A percentile compares a stretch with the other conserved stretches of the same genome.
These are phyloP conservation scores for Solenodon paradoxus DNA, from an alignment of 2,113 vertebrate genomes.

Conservation along the genomic window DNA sequence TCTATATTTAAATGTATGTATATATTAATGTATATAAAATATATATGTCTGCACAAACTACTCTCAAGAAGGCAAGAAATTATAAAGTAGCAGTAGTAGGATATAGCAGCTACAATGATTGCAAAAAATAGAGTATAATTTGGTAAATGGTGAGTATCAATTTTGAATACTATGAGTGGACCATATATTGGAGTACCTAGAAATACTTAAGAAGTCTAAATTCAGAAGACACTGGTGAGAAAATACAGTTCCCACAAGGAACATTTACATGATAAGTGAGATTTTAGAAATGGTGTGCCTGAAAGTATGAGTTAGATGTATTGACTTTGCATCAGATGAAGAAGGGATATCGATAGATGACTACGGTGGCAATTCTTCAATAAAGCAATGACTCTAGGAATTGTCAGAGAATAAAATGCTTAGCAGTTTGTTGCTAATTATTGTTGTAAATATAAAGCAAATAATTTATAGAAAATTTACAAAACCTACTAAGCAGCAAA, in stretches of 20 bases:
- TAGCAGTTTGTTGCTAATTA: no score
- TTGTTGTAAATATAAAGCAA: no score
- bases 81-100: not conserved
- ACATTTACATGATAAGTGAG: not conserved
- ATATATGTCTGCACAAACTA: no score
- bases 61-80: no score
- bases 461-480: no score
- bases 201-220: not conserved
- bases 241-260: not conserved
- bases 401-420: not conserved
- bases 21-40: no score
- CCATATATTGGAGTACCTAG: not conserved
- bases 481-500: no score
- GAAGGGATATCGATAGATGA: not conserved
- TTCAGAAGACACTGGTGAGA: not conserved
- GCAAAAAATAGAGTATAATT: not conserved
- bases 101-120: not conserved
- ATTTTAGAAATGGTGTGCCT: not conserved
- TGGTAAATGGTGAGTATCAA: not conserved
- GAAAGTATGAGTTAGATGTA: not conserved
- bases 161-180: not conserved
- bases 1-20: no score
- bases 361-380: fast-evolving
- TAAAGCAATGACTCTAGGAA: not conserved
- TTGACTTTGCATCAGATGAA: not conserved